Base-by-base conservation (phyloP, 2,888 invertebrate genomes). In the Xanthorhoe spadicearia region DNA sequence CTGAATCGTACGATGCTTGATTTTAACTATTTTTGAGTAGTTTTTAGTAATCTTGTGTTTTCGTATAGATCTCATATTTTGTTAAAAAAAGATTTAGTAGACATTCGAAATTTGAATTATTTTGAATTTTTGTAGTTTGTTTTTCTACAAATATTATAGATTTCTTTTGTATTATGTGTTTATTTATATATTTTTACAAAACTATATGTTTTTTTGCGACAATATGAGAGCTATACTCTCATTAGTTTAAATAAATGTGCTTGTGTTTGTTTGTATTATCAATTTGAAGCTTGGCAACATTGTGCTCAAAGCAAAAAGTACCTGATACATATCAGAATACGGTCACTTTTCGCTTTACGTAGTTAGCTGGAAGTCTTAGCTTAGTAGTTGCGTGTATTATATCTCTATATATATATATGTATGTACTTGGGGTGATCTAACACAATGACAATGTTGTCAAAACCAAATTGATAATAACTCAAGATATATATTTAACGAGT, bases 241-340 rank as follows among this genome's bases (percentile, higher is more conserved):
- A 61, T 66, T 50, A 65, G 69, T 74, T 70, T 72, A 63, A 60
- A 66, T 68, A 66, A 54, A 57, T 89, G 87, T 92, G 92, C 91
- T 90, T 92, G 89, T 92, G 90, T 90, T 89, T 90, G 89, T 90
- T 87, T 88, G 91, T 92, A 92, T 92, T 92, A 92, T 93, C 92
- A 93, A 92, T 92, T 92, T 88, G 92, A 90, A 84, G 93, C 92
- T 92, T 93, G 93, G 93, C 93, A 93, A 93, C 93, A 93, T 92
- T 93, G 92, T 92, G 92, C 92, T 93, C 92, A 87, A 89, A 88
- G 89, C 86, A 85, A 89, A 89, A 89, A 88, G 84, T 80, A 76
- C 83, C 83, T 79, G 80, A 54, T 13, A 1, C 4, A 56, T 23
- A 57, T 54, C 72, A 71, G 74, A 57, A 69, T 69, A 75, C 71